Base-by-base conservation (phyloP, 2,797 vertebrate species). In the Anomalospiza imberbis region DNA sequence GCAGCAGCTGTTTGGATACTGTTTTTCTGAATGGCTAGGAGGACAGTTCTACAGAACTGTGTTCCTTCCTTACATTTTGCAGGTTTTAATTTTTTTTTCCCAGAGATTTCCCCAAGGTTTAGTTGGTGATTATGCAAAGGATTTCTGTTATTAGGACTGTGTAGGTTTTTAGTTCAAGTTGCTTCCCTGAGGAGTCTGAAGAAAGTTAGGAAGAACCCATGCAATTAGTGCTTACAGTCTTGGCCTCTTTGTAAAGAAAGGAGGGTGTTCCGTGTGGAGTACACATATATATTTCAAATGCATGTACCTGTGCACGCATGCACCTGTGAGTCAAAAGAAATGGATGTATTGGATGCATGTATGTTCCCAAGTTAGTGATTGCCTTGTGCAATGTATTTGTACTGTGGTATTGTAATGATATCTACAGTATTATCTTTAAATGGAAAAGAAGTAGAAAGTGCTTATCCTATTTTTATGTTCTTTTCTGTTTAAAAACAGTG, bases 231-330 rank as follows among this genome's bases (percentile, higher is more conserved):
- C 36, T 77, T 85, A 42, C 10, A 45, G 73, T 28, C 32, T 61
- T 74, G 42, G 7, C n/a, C 28, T 58, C 19, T n/a, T 72, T 48
- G 17, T 31, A 21, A 50, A 50, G 51, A 60, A 55, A 50, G 10
- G 12, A 31, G 18, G 6, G 12, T 54, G 29, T 38, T 71, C 25
- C 24, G 53, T 85, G 34, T 50, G 29, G 29, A 71, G 20, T 53
- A 8, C 29, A 32, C 1, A 0, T 51, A 3, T 7, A 3, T 42
- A 12, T 74, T 87, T 50, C 1, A 2, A 10, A 25, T 17, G 6
- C 12, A 3, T 50, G 15, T 50, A 17, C 19, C 48, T 74, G 25
- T 44, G 66, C 38, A 16, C 4, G 1, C 42, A 6, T 32, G 12
- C 13, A 58, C 44, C 42, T 34, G 31, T 70, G 38, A 51, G 11